Evolutionary conservation across 2,888 invertebrate genomes (phyloP).

Genomic region (Lycophotia porphyrea): DNA sequence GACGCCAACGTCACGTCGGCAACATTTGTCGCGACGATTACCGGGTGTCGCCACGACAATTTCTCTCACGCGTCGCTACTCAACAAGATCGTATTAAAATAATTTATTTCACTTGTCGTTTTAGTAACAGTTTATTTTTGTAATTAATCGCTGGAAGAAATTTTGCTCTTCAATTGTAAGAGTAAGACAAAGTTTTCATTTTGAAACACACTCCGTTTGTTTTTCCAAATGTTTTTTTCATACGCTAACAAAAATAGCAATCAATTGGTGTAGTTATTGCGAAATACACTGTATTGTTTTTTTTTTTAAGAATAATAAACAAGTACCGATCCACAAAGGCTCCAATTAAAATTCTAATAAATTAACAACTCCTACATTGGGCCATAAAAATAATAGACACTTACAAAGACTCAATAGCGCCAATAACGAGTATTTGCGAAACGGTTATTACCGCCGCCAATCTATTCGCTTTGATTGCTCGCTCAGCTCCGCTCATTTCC

Average conservation of each 20-base stretch:
- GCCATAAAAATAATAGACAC: conserved; percentile 12
- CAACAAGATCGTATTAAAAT: conserved; percentile 31
- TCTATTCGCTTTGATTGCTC: conserved; percentile 68
- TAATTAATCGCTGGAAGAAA: conserved; percentile 19
- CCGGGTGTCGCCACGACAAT: conserved; percentile 21
- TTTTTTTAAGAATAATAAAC: background rate
- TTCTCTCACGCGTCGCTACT: conserved; percentile 25
- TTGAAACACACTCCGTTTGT: background rate
- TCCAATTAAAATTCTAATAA: background rate
- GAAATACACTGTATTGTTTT: background rate
- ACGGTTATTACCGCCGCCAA: conserved; percentile 40
- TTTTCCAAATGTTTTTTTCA: background rate
- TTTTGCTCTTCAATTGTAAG: background rate
- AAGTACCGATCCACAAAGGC: background rate
- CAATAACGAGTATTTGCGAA: conserved; percentile 53
- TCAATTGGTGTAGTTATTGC: background rate
- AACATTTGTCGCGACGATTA: background rate
- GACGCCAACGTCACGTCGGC: conserved; percentile 4
- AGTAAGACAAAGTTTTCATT: background rate
- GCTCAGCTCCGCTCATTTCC: conserved; percentile 77
- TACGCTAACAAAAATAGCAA: background rate
- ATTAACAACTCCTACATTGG: conserved; percentile 7
- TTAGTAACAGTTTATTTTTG: conserved; percentile 8
- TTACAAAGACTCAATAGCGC: conserved; percentile 15
- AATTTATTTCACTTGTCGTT: conserved; percentile 31